These are phyloP conservation scores for Cassiopea xamachana DNA, from an alignment of 30 jellyfish, hydroid and myxozoan genomes.

Conservation along the genomic window DNA sequence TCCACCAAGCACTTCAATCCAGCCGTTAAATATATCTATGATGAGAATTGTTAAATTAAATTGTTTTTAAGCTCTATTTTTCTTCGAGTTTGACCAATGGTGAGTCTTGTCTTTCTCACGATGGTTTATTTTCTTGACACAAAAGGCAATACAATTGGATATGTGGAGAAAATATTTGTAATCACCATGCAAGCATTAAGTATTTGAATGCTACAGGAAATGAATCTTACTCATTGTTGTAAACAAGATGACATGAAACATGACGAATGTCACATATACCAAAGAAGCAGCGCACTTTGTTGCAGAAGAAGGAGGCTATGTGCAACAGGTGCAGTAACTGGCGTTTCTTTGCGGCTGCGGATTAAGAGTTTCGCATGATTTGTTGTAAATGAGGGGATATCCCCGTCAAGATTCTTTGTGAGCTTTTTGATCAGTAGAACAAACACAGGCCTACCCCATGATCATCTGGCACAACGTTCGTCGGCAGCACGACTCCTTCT, in stretches of 20 bases:
- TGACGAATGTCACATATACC: neutral
- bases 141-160: constrained; percentile 6
- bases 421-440: neutral
- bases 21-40: neutral
- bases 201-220: neutral
- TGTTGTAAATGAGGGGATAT: neutral
- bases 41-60: too few species aligned
- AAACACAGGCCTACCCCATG: neutral
- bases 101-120: constrained; percentile 8
- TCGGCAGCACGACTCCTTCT: neutral
- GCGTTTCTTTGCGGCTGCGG: neutral
- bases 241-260: neutral
- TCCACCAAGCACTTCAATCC: neutral
- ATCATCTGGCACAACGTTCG: neutral
- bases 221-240: neutral
- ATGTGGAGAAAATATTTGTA: neutral
- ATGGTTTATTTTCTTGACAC: neutral
- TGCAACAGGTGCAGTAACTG: neutral
- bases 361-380: neutral
- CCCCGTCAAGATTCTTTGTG: neutral
- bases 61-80: neutral
- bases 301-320: neutral
- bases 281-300: neutral
- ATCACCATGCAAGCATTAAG: neutral
- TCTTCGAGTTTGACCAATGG: neutral